Conservation (phyloP, 2,797 vertebrate species). For the Esox lucius region DNA sequence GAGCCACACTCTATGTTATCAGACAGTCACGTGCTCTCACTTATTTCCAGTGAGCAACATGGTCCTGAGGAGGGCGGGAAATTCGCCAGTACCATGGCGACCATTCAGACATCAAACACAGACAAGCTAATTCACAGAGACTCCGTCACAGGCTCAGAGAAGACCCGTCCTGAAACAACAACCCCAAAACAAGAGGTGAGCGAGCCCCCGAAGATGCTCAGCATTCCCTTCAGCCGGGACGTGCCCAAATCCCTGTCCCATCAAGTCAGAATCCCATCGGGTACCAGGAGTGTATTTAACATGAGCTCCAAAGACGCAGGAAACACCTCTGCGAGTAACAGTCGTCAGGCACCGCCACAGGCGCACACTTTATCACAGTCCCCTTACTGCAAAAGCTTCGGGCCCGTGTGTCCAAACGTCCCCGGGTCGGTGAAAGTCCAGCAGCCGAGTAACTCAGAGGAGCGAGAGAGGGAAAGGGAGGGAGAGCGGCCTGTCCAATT, state of each 20-base stretch:
- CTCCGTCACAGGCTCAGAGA: slow-evolving; percentile 62
- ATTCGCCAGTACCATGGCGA: background rate
- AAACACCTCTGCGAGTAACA: slow-evolving; percentile 28
- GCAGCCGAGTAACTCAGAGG: background rate
- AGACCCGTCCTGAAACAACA: slow-evolving; percentile 51
- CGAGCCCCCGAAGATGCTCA: slow-evolving; percentile 21
- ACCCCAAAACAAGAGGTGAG: slow-evolving; percentile 38
- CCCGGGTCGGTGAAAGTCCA: slow-evolving; percentile 51
- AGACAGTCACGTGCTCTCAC: slow-evolving; percentile 86
- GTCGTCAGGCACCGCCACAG: slow-evolving; percentile 34
- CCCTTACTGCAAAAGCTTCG: slow-evolving; percentile 42
- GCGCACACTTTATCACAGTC: slow-evolving; percentile 27
- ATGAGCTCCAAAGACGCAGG: slow-evolving; percentile 38
- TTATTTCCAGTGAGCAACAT: slow-evolving; percentile 77
- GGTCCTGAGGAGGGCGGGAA: slow-evolving; percentile 46
- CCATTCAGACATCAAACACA: slow-evolving; percentile 1
- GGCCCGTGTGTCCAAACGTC: slow-evolving; percentile 55
- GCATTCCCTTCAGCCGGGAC: slow-evolving; percentile 29
- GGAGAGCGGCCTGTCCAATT: slow-evolving; percentile 49
- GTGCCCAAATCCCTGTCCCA: slow-evolving; percentile 35
- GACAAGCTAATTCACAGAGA: slow-evolving; percentile 56
- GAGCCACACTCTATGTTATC: slow-evolving; percentile 70
- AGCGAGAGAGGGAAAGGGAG: slow-evolving; percentile 23
- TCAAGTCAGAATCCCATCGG: slow-evolving; percentile 27
- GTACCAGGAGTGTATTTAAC: slow-evolving; percentile 52